Percentiles rank a stretch among this genome's conserved stretches.
Evolutionary conservation across 2,797 vertebrate species (phyloP).

Genomic region (Sylvia borin): DNA sequence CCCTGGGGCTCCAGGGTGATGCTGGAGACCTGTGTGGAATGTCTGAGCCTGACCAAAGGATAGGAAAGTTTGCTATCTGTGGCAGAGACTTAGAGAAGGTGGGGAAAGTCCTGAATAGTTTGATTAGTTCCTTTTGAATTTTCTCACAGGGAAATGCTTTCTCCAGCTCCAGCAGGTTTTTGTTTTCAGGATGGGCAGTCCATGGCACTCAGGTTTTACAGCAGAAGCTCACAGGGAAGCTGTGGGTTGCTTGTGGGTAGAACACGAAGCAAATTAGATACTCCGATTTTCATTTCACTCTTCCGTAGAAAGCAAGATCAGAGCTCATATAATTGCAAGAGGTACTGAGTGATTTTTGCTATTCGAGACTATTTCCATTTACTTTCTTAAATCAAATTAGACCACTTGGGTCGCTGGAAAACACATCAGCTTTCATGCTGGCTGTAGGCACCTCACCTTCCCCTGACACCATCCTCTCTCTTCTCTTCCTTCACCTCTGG

Average conservation of each 20-base stretch:
- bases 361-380: not conserved
- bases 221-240: not conserved
- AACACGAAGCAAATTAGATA: not conserved
- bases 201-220: not conserved
- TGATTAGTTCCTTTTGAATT: not conserved
- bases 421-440: accelerated
- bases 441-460: not conserved
- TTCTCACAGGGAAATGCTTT: not conserved
- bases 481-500: not conserved
- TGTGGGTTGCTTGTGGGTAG: not conserved
- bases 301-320: not conserved
- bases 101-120: not conserved
- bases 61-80: not conserved
- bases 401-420: accelerated
- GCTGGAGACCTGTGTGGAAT: not conserved
- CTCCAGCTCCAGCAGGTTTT: not conserved
- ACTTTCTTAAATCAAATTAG: not conserved
- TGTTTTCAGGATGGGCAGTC: not conserved
- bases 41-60: not conserved
- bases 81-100: not conserved
- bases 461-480: not conserved
- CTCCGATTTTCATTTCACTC: not conserved
- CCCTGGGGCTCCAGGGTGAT: not conserved
- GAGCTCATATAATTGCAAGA: not conserved
- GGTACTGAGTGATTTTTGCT: not conserved